Conservation (phyloP, 2,113 vertebrate genomes). For the Colaptes auratus region DNA sequence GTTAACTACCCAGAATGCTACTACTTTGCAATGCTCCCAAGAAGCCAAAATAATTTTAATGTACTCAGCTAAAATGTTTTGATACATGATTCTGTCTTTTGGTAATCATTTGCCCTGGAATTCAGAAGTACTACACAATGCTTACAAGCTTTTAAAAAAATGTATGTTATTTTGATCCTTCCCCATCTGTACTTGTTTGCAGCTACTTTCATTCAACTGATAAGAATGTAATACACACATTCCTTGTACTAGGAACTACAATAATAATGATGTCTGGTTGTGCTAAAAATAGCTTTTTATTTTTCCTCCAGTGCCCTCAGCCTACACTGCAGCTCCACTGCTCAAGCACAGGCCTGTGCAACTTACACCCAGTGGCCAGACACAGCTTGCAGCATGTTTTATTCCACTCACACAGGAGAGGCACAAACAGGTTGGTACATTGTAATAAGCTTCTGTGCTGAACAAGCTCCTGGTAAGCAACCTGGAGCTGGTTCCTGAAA, state of each 20-base stretch:
- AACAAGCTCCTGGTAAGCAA: background rate
- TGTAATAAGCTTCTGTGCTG: background rate
- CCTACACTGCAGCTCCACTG: rapidly evolving
- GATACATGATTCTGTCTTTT: background rate
- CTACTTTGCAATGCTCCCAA: background rate
- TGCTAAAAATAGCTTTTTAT: background rate
- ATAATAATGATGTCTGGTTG: background rate
- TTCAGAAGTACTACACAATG: background rate
- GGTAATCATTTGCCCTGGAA: background rate
- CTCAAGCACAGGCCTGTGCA: conserved; percentile 12
- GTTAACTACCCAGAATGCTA: background rate
- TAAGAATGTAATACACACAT: background rate
- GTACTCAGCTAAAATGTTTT: background rate
- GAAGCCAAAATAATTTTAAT: background rate
- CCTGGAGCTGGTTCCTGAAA: background rate
- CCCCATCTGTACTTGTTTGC: background rate
- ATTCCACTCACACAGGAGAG: background rate
- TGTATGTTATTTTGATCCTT: background rate
- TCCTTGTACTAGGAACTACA: background rate
- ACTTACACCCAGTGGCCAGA: background rate
- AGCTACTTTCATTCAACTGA: background rate
- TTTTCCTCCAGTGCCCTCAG: background rate
- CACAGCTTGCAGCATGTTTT: background rate
- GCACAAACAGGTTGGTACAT: background rate
- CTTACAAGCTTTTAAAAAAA: background rate